Evolutionary conservation across 2,113 vertebrate genomes (phyloP).

Genomic region (Brienomyrus longianalis): DNA sequence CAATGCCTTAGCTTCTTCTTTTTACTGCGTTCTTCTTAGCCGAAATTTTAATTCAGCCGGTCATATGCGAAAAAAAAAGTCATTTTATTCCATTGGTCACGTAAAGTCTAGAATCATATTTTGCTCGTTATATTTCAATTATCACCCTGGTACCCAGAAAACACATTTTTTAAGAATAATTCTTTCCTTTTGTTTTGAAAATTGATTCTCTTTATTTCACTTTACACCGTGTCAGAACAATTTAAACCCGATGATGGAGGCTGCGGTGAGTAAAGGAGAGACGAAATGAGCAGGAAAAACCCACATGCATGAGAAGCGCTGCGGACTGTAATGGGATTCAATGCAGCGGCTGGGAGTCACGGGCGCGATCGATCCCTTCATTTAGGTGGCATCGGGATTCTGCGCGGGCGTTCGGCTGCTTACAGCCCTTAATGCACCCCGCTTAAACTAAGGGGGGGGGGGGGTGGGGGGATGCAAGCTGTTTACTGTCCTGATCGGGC

Average conservation of each 20-base stretch:
- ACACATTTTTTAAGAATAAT: background rate
- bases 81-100: background rate
- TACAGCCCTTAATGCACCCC: background rate
- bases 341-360: background rate
- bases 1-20: background rate
- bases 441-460: background rate
- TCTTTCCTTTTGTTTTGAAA: slow-evolving; percentile 3
- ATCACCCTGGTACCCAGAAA: background rate
- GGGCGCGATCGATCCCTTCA: slow-evolving; percentile 11
- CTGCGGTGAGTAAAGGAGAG: background rate
- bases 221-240: background rate
- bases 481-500: background rate
- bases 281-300: background rate
- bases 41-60: background rate
- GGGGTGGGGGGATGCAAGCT: no score
- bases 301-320: background rate
- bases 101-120: background rate
- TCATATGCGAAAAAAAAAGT: background rate
- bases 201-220: background rate
- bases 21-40: background rate
- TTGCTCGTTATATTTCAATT: background rate
- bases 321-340: slow-evolving; percentile 3
- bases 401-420: background rate
- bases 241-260: slow-evolving; percentile 2
- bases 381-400: slow-evolving; percentile 11